phyloP scores from a whole-genome alignment of 2,797 vertebrate genomes.

The Gobionotothen gibberifrons region DNA sequence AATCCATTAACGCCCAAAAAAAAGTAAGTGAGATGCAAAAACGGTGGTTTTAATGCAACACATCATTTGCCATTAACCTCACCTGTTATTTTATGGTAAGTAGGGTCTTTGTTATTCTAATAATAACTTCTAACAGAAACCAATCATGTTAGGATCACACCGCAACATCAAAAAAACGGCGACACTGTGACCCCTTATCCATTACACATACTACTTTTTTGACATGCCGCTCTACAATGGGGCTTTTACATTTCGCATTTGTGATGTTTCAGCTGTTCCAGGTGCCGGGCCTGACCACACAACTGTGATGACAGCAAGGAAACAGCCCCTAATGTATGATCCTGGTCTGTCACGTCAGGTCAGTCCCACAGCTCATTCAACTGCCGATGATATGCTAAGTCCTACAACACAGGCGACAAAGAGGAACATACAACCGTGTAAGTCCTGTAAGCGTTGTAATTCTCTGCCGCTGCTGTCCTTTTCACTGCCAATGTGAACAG shows the following conservation, averaged over 20 bases:
- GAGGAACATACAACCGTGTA: slow-evolving; percentile 45
- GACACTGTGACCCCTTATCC: slow-evolving; percentile 73
- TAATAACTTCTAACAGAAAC: slow-evolving; percentile 74
- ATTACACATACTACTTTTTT: slow-evolving; percentile 74
- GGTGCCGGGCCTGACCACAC: slow-evolving; percentile 65
- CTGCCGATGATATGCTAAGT: slow-evolving; percentile 67
- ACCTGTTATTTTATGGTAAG: slow-evolving; percentile 82
- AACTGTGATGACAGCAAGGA: slow-evolving; percentile 51
- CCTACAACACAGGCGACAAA: slow-evolving; percentile 62
- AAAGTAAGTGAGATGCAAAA: slow-evolving; percentile 76
- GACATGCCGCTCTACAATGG: slow-evolving; percentile 61
- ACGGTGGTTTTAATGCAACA: slow-evolving; percentile 83
- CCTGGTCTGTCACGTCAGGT: slow-evolving; percentile 63
- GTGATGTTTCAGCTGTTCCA: slow-evolving; percentile 77
- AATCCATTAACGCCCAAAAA: slow-evolving; percentile 83
- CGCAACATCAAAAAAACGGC: slow-evolving; percentile 52
- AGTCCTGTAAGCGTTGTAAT: slow-evolving; percentile 61
- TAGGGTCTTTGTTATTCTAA: slow-evolving; percentile 71
- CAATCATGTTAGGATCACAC: slow-evolving; percentile 71
- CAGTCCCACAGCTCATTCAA: slow-evolving; percentile 65
- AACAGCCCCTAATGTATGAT: slow-evolving; percentile 58
- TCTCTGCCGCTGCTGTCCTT: slow-evolving; percentile 61
- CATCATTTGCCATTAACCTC: slow-evolving; percentile 84
- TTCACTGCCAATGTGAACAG: slow-evolving; percentile 79
- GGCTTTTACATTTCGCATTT: slow-evolving; percentile 75